Conservation (phyloP, 2,888 invertebrate genomes). For the Tachystola acroxantha region DNA sequence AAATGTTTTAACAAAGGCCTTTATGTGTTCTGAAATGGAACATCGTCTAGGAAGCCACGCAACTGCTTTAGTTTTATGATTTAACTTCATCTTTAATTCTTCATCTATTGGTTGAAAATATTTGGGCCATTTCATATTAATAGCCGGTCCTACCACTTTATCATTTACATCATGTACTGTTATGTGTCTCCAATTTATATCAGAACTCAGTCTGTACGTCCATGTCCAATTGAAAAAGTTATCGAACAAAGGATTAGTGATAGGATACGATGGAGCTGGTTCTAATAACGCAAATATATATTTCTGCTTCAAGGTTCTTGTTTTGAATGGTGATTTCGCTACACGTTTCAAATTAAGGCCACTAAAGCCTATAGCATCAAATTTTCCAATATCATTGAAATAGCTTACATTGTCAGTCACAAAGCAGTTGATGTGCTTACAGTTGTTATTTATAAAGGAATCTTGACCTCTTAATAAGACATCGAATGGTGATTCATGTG, state of each 20-base stretch:
- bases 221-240: constrained; percentile 33
- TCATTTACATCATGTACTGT: constrained; percentile 18
- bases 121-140: constrained; percentile 21
- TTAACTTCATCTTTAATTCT: constrained; percentile 17
- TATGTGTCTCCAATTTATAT: constrained; percentile 21
- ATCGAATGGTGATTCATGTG: neutral
- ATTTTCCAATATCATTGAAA: constrained; percentile 19
- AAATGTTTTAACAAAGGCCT: no score
- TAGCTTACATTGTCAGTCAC: constrained; percentile 15
- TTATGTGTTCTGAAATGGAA: no score
- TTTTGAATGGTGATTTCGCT: constrained; percentile 12
- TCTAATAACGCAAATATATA: constrained; percentile 30
- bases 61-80: constrained; percentile 25
- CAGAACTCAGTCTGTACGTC: constrained; percentile 28
- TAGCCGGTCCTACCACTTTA: constrained; percentile 20
- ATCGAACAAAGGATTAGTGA: constrained; percentile 21
- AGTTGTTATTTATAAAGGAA: constrained; percentile 9
- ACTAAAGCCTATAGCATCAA: constrained; percentile 28
- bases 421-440: constrained; percentile 22
- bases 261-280: constrained; percentile 25
- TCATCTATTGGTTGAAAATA: constrained; percentile 18
- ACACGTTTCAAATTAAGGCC: constrained; percentile 26
- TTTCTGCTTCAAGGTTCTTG: constrained; percentile 18
- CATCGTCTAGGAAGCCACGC: constrained; percentile 37
- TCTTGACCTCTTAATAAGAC: constrained; percentile 8